These are phyloP conservation scores for Scaptomyza flava DNA, from an alignment of 2,888 invertebrate genomes.

Conservation along the genomic window DNA sequence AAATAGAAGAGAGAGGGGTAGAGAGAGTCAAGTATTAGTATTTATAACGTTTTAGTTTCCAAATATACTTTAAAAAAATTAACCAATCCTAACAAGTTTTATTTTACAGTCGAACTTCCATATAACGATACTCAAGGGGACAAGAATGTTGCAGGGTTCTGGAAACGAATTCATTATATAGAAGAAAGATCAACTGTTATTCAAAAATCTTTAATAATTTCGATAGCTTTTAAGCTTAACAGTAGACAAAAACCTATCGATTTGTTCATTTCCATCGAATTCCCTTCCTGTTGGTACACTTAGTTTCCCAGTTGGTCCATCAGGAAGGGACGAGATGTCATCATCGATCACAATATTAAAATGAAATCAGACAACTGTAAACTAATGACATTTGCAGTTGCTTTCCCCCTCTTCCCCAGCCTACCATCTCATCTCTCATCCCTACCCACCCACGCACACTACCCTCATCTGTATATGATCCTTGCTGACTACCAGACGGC, in stretches of 20 bases:
- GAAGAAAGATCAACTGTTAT: too few relatives aligned
- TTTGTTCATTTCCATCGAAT: neutral
- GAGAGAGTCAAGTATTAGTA: too few relatives aligned
- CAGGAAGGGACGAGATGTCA: conserved; percentile 38
- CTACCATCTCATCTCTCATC: neutral
- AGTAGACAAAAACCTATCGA: too few relatives aligned
- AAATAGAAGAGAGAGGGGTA: too few relatives aligned
- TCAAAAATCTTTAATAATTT: too few relatives aligned
- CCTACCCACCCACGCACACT: conserved; percentile 15
- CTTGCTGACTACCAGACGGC: conserved; percentile 24
- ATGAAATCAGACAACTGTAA: conserved; percentile 82
- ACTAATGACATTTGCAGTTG: conserved; percentile 76
- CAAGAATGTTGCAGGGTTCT: too few relatives aligned
- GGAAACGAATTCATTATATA: too few relatives aligned
- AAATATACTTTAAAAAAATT: too few relatives aligned
- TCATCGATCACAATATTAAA: conserved; percentile 74
- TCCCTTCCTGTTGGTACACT: neutral
- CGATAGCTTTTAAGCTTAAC: neutral
- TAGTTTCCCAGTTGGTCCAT: neutral
- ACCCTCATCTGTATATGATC: conserved; percentile 22
- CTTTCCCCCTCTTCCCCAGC: neutral
- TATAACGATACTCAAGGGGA: too few relatives aligned
- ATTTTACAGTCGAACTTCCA: too few relatives aligned
- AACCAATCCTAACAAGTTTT: too few relatives aligned
- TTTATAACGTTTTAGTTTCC: too few relatives aligned